Evolutionary conservation across 2,888 invertebrate genomes (phyloP), one percentile per base, ranked within the genome.

Genomic region (Drosophila pullipes): DNA sequence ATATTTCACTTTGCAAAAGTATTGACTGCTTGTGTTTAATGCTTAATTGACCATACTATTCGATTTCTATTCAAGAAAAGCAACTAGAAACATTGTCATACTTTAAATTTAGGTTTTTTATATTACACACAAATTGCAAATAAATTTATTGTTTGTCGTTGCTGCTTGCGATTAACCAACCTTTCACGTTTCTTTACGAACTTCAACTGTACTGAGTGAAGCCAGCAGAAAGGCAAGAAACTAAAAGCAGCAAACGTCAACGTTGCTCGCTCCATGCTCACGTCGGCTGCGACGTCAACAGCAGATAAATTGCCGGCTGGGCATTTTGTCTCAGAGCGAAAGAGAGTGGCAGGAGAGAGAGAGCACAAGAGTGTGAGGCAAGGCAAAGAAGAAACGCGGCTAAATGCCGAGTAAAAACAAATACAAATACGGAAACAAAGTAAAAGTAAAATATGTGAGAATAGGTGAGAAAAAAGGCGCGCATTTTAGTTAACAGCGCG

Each of bases 361-460:
- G 31, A 9, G 9, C 59, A 10, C 30, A 55, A 67, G 50, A 57
- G 47, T 49, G 62, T 41, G 57, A 60, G 49, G 53, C 47, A 50
- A 57, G 44, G 59, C 44, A 79, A 78, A 83, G 82, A 59, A 69
- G 70, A 80, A 69, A 69, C 52, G 64, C 80, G 47, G 90, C 69
- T 84, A 83, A 83, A 87, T 72, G 75, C 57, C 67, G 72, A 75
- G 88, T 88, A 88, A 91, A 85, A 85, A 85, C 91, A 91, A 85
- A 85, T 90, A 83, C 85, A 90, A 84, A 85, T 65, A 77, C 66
- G 66, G 78, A 77, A 81, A 81, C 73, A 81, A 76, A 68, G 67
- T 74, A 66, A 81, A 83, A 69, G 67, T 78, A 66, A 73, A 82
- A 73, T 82, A 64, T 69, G 72, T 69, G 66, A 47, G 41, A 78